Evolutionary conservation across 2,888 invertebrate genomes (phyloP).

Genomic region (Thymelicus lineola): DNA sequence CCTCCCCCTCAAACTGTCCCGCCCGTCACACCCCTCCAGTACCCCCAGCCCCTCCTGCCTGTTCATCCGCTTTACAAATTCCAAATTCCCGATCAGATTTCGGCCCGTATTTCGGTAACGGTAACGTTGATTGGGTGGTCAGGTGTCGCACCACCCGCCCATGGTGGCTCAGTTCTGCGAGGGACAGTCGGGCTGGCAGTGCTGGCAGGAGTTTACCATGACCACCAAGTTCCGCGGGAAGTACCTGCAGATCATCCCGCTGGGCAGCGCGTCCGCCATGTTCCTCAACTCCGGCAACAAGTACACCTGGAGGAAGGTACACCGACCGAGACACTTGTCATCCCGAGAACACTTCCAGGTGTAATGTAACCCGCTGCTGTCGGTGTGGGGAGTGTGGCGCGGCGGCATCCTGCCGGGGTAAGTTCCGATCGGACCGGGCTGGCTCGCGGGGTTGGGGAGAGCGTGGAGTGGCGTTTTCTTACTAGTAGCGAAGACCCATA

Average conservation of each 20-base stretch:
- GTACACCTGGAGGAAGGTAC: constrained; percentile 97
- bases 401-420: too few relatives aligned
- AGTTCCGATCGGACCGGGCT: too few relatives aligned
- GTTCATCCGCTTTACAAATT: not conserved
- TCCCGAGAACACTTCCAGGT: not conserved
- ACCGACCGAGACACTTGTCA: not conserved
- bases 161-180: constrained; percentile 98
- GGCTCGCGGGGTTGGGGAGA: too few relatives aligned
- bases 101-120: not conserved
- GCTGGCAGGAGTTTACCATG: constrained; percentile 99
- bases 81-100: not conserved
- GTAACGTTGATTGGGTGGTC: constrained; percentile 21
- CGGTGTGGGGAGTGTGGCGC: too few relatives aligned
- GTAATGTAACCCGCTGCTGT: too few relatives aligned
- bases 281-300: constrained; percentile 90
- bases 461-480: too few relatives aligned
- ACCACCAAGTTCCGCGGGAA: constrained; percentile 99
- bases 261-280: constrained; percentile 89
- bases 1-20: too few relatives aligned
- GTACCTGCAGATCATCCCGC: constrained; percentile 95
- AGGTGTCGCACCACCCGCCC: constrained; percentile 99
- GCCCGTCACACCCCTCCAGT: too few relatives aligned
- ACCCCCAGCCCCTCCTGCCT: too few relatives aligned
- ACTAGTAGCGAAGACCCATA: too few relatives aligned
- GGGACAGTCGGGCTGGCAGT: constrained; percentile 93